Evolutionary conservation across 2,113 vertebrate genomes (phyloP).

Genomic region (Motacilla alba): DNA sequence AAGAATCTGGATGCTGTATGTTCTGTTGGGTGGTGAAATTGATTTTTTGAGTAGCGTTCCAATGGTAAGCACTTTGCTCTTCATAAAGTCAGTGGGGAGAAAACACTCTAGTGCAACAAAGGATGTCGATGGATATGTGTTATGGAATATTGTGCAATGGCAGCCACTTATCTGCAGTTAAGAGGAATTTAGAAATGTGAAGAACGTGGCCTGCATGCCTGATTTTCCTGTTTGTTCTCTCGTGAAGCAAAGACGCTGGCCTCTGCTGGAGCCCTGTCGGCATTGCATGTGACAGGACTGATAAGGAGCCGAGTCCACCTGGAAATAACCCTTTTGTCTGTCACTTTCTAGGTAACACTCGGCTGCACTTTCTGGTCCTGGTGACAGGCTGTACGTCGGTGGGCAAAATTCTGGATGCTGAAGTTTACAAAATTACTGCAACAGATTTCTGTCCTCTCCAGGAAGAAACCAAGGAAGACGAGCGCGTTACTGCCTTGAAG

Average conservation of each 20-base stretch:
- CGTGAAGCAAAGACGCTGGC: not conserved
- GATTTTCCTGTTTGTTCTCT: not conserved
- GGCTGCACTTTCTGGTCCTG: constrained; percentile 78
- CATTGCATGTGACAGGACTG: not conserved
- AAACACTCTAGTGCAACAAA: not conserved
- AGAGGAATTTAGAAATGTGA: not conserved
- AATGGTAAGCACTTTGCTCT: not conserved
- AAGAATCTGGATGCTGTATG: not conserved
- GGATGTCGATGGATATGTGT: not conserved
- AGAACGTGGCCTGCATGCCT: accelerated
- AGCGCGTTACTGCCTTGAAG: constrained; percentile 68
- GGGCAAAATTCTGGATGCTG: constrained; percentile 78
- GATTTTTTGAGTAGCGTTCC: not conserved
- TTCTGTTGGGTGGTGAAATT: not conserved
- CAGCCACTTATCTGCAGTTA: not conserved
- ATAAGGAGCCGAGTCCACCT: not conserved
- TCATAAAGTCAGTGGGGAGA: not conserved
- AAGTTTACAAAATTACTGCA: constrained; percentile 80
- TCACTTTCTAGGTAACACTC: constrained; percentile 65
- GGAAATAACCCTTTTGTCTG: constrained; percentile 46
- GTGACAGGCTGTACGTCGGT: constrained; percentile 79
- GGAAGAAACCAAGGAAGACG: constrained; percentile 76
- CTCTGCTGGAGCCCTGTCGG: constrained; percentile 10
- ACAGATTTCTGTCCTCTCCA: constrained; percentile 79
- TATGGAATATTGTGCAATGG: not conserved